Percentiles rank a stretch among this genome's conserved stretches.
phyloP scores from a whole-genome alignment of 2,797 vertebrate genomes.

The Meriones psammophilus region DNA sequence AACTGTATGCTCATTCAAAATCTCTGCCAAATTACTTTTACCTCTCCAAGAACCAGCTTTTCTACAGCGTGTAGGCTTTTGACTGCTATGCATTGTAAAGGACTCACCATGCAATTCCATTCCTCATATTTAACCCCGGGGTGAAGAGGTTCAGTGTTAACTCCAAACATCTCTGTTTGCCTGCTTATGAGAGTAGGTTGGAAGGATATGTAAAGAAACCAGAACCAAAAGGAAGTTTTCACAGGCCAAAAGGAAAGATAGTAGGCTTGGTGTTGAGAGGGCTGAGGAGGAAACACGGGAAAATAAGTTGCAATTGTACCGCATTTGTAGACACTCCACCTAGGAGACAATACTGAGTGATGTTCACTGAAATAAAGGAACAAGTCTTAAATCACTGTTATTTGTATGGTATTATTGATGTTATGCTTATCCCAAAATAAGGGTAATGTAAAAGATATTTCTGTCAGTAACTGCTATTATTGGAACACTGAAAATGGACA shows the following conservation, averaged over 20 bases:
- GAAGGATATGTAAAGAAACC: conserved; percentile 68
- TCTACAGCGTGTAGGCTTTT: not conserved
- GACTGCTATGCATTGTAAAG: not conserved
- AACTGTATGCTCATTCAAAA: not conserved
- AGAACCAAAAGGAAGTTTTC: conserved; percentile 4
- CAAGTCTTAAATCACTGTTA: conserved; percentile 4
- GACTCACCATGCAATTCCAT: not conserved
- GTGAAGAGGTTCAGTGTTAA: conserved; percentile 56
- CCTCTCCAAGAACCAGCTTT: not conserved
- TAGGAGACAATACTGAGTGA: not conserved
- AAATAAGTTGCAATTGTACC: conserved; percentile 67
- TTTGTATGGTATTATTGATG: not conserved
- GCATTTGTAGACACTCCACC: conserved; percentile 57
- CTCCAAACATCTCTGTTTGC: conserved; percentile 36
- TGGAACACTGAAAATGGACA: not conserved
- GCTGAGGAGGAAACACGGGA: conserved; percentile 69
- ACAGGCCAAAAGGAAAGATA: conserved; percentile 66
- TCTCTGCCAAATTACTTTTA: conserved; percentile 42
- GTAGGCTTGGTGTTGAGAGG: conserved; percentile 48
- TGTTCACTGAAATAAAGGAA: not conserved
- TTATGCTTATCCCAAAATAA: conserved; percentile 26
- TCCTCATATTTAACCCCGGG: conserved; percentile 39
- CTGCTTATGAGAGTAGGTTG: conserved; percentile 66
- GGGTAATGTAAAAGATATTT: not conserved
- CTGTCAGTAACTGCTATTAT: not conserved